A percentile compares a stretch with the other conserved stretches of the same genome.
phyloP scores from a whole-genome alignment of 2,888 invertebrate species.

The Phlogophora meticulosa region DNA sequence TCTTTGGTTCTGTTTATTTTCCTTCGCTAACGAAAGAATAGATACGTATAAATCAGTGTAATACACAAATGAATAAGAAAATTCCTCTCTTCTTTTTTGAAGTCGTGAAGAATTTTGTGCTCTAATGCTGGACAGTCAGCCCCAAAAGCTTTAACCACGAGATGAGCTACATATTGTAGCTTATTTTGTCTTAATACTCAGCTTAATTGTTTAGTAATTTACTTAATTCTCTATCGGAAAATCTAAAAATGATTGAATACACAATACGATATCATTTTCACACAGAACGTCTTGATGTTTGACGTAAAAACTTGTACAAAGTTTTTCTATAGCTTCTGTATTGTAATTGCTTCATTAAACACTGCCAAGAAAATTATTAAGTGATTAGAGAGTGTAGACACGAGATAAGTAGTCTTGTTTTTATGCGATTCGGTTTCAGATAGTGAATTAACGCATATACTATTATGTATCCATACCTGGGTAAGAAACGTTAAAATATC shows the following conservation, averaged over 20 bases:
- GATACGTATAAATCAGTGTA: no score
- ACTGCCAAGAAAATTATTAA: constrained; percentile 15
- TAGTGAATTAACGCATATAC: not conserved
- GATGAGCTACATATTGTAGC: no score
- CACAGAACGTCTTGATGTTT: constrained; percentile 22
- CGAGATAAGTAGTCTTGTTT: not conserved
- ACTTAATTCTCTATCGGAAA: not conserved
- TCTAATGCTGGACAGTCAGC: no score
- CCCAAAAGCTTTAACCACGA: no score
- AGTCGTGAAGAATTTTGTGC: no score
- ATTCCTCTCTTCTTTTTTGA: no score
- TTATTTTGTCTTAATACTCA: not conserved
- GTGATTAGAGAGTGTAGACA: not conserved
- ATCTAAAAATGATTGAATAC: constrained; percentile 6
- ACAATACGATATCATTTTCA: constrained; percentile 54
- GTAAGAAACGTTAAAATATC: not conserved
- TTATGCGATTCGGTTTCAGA: not conserved
- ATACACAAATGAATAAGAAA: no score
- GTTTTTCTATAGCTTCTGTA: constrained; percentile 25
- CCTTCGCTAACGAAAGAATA: no score
- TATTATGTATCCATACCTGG: not conserved
- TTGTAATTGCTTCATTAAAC: constrained; percentile 42
- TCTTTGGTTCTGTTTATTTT: no score
- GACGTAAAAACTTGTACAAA: constrained; percentile 28
- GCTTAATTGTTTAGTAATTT: not conserved